Percentiles rank a stretch among this genome's conserved stretches.
These are phyloP conservation scores for Athalia circularis DNA, from an alignment of 2,888 invertebrate genomes.

Conservation along the genomic window DNA sequence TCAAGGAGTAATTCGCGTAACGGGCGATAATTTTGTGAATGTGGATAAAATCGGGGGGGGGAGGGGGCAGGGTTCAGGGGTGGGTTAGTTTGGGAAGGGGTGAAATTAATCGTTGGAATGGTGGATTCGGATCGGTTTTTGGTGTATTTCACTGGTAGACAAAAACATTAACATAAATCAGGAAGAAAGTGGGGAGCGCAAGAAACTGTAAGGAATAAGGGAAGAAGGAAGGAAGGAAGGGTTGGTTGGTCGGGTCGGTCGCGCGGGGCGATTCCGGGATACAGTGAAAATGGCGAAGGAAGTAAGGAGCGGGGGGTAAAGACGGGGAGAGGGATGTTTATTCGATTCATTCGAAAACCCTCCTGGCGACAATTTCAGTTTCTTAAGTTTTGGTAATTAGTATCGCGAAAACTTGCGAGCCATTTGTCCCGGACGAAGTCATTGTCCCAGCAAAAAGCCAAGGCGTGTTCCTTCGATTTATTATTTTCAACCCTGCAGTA, in stretches of 20 bases:
- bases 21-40: too few relatives aligned
- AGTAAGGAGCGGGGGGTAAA: neutral
- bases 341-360: constrained; percentile 66
- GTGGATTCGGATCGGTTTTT: constrained; percentile 66
- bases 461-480: constrained; percentile 35
- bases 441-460: constrained; percentile 33
- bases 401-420: constrained; percentile 63
- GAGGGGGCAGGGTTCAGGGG: neutral
- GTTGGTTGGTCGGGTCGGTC: constrained; percentile 46
- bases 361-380: constrained; percentile 47
- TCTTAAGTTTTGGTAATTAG: constrained; percentile 65
- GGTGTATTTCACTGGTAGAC: constrained; percentile 71
- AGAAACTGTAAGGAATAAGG: constrained; percentile 50
- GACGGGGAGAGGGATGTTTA: constrained; percentile 64
- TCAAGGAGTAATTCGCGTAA: too few relatives aligned
- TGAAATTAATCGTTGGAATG: constrained; percentile 34
- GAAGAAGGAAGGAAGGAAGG: constrained; percentile 60
- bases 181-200: constrained; percentile 59
- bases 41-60: neutral
- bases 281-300: constrained; percentile 26
- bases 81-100: neutral
- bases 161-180: constrained; percentile 74
- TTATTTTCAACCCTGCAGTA: neutral
- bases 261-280: constrained; percentile 20
- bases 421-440: constrained; percentile 55